Evolutionary conservation across 2,888 invertebrate species (phyloP).

Genomic region (Achlya flavicornis): DNA sequence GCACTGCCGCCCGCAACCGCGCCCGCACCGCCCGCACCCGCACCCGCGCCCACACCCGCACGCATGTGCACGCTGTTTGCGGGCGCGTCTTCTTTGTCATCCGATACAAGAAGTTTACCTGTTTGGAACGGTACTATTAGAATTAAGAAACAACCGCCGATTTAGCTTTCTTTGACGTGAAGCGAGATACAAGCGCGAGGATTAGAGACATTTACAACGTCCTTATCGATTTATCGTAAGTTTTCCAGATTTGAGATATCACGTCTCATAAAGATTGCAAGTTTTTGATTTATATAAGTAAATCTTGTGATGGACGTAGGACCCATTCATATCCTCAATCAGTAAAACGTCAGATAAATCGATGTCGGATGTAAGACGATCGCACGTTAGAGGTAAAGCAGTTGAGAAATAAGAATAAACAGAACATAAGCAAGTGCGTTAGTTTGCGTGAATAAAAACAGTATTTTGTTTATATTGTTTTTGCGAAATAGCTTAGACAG

Average conservation of each 20-base stretch:
- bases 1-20: slow-evolving; percentile 26
- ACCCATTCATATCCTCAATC: too few species aligned
- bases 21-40: slow-evolving; percentile 35
- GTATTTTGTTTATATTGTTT: too few species aligned
- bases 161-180: background rate
- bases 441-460: too few species aligned
- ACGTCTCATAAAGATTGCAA: too few species aligned
- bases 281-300: too few species aligned
- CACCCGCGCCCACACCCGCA: slow-evolving; percentile 33
- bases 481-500: too few species aligned
- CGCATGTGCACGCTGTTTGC: slow-evolving; percentile 74
- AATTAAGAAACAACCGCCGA: background rate
- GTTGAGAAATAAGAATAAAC: background rate
- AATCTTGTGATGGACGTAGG: too few species aligned
- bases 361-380: too few species aligned
- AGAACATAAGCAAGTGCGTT: too few species aligned
- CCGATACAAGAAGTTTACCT: slow-evolving; percentile 46
- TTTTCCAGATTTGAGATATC: too few species aligned
- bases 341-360: too few species aligned
- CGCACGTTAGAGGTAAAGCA: background rate
- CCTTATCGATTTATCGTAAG: too few species aligned
- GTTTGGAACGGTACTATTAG: background rate
- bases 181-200: background rate
- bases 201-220: background rate
- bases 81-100: slow-evolving; percentile 50